phyloP scores from a whole-genome alignment of 1,140 invertebrate genomes.

The Brachionus plicatilis region DNA sequence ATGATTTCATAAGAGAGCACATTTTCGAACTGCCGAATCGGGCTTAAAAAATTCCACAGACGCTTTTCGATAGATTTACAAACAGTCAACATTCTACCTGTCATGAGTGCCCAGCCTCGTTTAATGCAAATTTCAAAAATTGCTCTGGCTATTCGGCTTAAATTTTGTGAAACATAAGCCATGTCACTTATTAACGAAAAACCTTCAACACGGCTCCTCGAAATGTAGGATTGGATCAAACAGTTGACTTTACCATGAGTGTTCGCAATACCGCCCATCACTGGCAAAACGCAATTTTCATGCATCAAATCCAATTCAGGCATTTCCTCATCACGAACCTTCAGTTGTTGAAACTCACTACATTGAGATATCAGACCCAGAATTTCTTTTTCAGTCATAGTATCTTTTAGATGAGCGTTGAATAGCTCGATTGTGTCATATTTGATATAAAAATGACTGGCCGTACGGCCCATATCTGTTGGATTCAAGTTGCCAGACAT shows the following conservation, averaged over 20 bases:
- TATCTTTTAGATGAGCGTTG: constrained; percentile 60
- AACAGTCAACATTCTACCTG: constrained; percentile 69
- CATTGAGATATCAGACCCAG: constrained; percentile 80
- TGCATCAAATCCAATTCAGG: constrained; percentile 74
- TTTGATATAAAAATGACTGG: constrained; percentile 95
- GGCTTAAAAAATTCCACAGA: constrained; percentile 79
- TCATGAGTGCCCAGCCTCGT: constrained; percentile 80
- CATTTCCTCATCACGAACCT: constrained; percentile 89
- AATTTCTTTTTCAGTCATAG: constrained; percentile 81
- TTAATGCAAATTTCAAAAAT: constrained; percentile 87
- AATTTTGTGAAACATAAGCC: constrained; percentile 88
- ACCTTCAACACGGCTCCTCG: constrained; percentile 68
- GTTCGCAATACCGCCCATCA: constrained; percentile 77
- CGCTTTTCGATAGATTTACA: constrained; percentile 72
- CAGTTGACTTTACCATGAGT: constrained; percentile 94
- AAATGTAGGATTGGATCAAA: constrained; percentile 83
- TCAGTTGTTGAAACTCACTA: constrained; percentile 91
- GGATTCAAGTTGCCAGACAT: constrained; percentile 73
- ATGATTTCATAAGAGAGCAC: constrained; percentile 71
- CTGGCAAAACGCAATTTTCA: constrained; percentile 69
- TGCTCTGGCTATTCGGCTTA: constrained; percentile 77
- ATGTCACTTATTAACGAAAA: constrained; percentile 88
- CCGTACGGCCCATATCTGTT: constrained; percentile 82
- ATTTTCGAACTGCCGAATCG: constrained; percentile 73
- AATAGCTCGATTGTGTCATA: constrained; percentile 81